phyloP scores from a whole-genome alignment of 2,797 vertebrate species.

The Cynopterus sphinx region DNA sequence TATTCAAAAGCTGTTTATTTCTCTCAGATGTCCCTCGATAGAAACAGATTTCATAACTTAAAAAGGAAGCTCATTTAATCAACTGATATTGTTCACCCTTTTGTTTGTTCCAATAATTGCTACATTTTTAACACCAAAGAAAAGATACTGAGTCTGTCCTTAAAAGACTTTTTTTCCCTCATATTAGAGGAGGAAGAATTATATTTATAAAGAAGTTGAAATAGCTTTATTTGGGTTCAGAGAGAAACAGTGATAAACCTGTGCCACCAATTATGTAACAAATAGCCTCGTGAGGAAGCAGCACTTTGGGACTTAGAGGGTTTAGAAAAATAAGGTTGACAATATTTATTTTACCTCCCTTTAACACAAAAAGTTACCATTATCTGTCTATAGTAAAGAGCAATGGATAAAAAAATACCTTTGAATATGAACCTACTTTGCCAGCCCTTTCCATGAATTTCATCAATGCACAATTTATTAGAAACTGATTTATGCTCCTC shows the following conservation, averaged over 20 bases:
- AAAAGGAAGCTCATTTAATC: constrained; percentile 68
- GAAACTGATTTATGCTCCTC: neutral
- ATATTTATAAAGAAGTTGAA: constrained; percentile 41
- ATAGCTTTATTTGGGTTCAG: constrained; percentile 37
- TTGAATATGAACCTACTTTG: neutral
- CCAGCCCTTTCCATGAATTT: neutral
- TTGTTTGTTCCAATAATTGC: constrained; percentile 69
- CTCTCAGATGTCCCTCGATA: constrained; percentile 53
- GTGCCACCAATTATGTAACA: neutral
- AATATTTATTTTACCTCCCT: neutral
- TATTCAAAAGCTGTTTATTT: constrained; percentile 44
- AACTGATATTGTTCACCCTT: constrained; percentile 63
- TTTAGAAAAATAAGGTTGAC: neutral
- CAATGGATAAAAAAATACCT: neutral
- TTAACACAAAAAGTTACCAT: neutral
- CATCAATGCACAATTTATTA: neutral
- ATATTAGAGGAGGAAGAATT: constrained; percentile 52
- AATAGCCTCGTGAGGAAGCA: neutral
- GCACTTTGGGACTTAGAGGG: neutral
- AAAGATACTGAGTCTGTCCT: constrained; percentile 55
- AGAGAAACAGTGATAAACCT: constrained; percentile 32
- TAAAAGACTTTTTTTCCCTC: constrained; percentile 15
- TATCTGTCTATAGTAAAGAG: neutral
- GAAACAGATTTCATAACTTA: constrained; percentile 58
- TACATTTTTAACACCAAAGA: constrained; percentile 60